Conservation (phyloP, 1,140 invertebrate species). For the Zophobas morio region DNA sequence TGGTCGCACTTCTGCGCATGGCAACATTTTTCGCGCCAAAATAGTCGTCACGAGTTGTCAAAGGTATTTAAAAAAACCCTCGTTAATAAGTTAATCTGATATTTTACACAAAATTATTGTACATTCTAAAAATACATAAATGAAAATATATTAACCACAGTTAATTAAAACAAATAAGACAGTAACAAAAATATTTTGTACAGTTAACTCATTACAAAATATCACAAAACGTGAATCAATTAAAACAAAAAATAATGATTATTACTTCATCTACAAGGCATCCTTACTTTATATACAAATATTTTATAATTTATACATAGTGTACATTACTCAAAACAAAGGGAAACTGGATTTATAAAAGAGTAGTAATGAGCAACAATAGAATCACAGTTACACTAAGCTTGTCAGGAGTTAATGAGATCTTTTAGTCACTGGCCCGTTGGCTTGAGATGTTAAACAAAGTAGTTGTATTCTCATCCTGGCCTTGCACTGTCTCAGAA, state of each 20-base stretch:
- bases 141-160: background rate
- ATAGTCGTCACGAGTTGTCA: too few relatives aligned
- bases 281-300: constrained; percentile 33
- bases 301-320: constrained; percentile 14
- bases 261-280: constrained; percentile 27
- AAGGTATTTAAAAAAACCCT: background rate
- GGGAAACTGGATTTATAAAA: constrained; percentile 5
- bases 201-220: constrained; percentile 2
- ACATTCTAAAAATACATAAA: background rate
- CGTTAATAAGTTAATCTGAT: background rate
- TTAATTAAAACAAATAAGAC: constrained; percentile 1
- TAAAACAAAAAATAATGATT: background rate
- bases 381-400: constrained; percentile 48
- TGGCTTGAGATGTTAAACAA: constrained; percentile 56
- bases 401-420: constrained; percentile 37
- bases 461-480: constrained; percentile 65
- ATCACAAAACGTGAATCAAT: background rate
- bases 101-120: background rate
- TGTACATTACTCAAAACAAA: constrained; percentile 4
- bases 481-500: constrained; percentile 61
- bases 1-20: too few relatives aligned
- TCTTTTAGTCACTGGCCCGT: constrained; percentile 40
- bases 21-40: too few relatives aligned
- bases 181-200: constrained; percentile 9
- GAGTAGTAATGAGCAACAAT: constrained; percentile 45